Conservation (phyloP, 2,113 vertebrate species). For the Myiozetetes cayanensis region DNA sequence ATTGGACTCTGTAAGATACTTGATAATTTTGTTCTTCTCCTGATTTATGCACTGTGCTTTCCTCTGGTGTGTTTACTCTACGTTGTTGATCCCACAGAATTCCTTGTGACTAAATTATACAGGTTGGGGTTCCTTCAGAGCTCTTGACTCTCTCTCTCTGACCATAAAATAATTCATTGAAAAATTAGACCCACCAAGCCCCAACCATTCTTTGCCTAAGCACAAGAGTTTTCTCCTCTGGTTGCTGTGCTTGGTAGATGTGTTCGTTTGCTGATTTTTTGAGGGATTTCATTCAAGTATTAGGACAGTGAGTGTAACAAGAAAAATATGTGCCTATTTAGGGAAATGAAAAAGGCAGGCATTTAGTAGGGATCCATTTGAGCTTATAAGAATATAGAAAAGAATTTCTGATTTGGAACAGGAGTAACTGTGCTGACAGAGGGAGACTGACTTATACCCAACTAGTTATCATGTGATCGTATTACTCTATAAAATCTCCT, state of each 20-base stretch:
- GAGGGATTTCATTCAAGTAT: constrained; percentile 37
- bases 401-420: constrained; percentile 30
- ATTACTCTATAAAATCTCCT: neutral
- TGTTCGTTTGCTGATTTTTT: constrained; percentile 20
- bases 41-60: neutral
- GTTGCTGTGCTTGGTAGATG: neutral
- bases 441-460: neutral
- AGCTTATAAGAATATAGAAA: constrained; percentile 27
- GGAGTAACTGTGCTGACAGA: neutral
- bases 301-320: neutral
- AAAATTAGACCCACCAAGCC: constrained; percentile 32
- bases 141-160: constrained; percentile 33
- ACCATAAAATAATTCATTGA: constrained; percentile 2
- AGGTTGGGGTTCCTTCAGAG: constrained; percentile 22
- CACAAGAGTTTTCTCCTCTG: neutral
- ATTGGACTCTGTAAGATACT: neutral
- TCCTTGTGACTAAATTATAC: constrained; percentile 5
- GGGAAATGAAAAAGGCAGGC: neutral
- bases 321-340: constrained; percentile 32
- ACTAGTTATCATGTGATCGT: neutral
- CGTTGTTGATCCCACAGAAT: neutral
- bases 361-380: constrained; percentile 4
- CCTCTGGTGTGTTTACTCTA: neutral
- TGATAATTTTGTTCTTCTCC: neutral
- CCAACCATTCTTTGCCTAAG: constrained; percentile 16